Percentiles rank a stretch among this genome's conserved stretches.
Conservation (phyloP, 2,113 vertebrate species). For the Lagopus muta region DNA sequence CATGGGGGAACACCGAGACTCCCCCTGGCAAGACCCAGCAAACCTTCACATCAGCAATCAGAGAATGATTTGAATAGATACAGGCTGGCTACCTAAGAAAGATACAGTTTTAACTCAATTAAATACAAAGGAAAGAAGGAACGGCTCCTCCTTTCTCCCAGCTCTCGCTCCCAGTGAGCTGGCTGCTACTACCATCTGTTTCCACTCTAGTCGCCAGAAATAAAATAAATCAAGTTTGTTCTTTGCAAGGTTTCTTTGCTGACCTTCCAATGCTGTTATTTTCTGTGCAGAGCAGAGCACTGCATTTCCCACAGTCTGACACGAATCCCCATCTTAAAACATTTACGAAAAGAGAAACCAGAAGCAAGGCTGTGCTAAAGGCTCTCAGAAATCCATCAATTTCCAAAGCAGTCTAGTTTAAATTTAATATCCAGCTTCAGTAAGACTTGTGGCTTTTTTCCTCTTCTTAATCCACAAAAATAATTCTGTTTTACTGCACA, state of each 20-base stretch:
- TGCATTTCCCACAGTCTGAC: neutral
- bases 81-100: neutral
- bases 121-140: neutral
- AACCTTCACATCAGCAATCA: neutral
- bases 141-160: fast-evolving
- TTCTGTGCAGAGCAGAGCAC: neutral
- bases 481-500: neutral
- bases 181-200: neutral
- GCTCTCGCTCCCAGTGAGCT: neutral
- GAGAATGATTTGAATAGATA: neutral
- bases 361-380: neutral
- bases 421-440: neutral
- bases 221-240: neutral
- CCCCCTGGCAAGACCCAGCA: neutral
- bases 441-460: neutral
- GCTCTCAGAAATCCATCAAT: neutral
- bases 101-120: neutral
- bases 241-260: neutral
- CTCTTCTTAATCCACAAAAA: neutral
- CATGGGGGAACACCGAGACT: neutral
- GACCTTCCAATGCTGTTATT: neutral
- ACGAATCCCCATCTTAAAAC: neutral
- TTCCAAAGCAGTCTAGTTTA: neutral
- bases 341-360: neutral
- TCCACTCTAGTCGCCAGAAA: neutral